Evolutionary conservation across 1,140 invertebrate species (phyloP), one percentile per base, ranked within the genome.

Genomic region (Magallana angulata): DNA sequence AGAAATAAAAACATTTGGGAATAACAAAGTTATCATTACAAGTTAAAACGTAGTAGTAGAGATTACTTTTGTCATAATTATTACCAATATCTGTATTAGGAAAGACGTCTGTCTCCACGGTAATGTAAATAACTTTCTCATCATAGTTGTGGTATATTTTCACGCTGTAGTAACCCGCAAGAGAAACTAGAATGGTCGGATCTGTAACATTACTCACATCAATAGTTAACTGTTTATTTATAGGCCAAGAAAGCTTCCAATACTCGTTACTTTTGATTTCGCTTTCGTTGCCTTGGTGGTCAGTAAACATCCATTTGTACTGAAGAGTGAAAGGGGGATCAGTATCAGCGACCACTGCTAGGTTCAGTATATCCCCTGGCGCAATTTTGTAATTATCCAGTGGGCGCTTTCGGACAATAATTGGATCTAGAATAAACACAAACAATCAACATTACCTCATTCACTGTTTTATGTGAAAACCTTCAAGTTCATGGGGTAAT

Each of bases 291-390:
- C 57, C 57, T 7, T 58, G 7, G 2, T 16, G 57, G 57, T 82
- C 36, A 56, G 18, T 58, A 16, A 82, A 82, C 7, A 14, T n/a
- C 81, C 81, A 82, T 11, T 82, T 58, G 81, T 82, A 82, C 12
- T 56, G 81, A 1, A 82, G 14, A n/a, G 48, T 30, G 18, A 82
- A 12, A 24, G 81, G 9, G 12, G 81, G 81, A 0, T 82, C 81
- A n/a, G 18, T 82, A 3, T 8, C 2, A 18, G 81, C 81, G 9
- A 58, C 4, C 18, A 82, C 48, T 1, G 16, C 48, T 56, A 82
- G 18, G 57, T n/a, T 58, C 5, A 24, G 36, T 9, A 8, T n/a
- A 4, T 82, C 48, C 8, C 81, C 81, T 16, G 48, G 48, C 48
- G n/a, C 57, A 1, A 82, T 24, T 14, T 57, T 82, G 56, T 82